These are phyloP conservation scores for Rotaria sp. DNA, from an alignment of 2,888 invertebrate species.

Conservation along the genomic window DNA sequence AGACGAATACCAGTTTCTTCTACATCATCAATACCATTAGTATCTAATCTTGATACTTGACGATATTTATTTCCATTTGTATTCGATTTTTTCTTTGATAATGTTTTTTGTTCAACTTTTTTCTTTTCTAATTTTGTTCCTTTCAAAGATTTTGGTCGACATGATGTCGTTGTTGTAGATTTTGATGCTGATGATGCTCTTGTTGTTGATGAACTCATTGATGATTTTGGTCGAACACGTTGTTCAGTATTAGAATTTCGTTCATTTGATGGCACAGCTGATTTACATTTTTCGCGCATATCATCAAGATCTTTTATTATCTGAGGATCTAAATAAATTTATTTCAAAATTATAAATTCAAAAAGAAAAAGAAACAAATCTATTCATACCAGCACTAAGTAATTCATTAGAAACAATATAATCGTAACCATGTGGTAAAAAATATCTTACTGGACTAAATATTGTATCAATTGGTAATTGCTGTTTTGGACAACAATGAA, in stretches of 20 bases:
- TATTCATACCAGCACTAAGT: not conserved
- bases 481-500: conserved; percentile 15
- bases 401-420: conserved; percentile 22
- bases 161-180: not conserved
- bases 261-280: not conserved
- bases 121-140: not conserved
- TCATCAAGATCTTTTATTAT: not conserved
- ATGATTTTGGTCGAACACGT: not conserved
- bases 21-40: not conserved
- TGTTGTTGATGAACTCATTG: not conserved
- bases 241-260: not conserved
- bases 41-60: not conserved
- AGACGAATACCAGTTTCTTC: not conserved
- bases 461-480: not conserved
- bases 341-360: not conserved
- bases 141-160: not conserved
- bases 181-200: not conserved
- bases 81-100: not conserved
- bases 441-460: conserved; percentile 11
- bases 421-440: not conserved
- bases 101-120: not conserved
- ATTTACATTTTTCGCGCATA: not conserved
- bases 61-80: not conserved
- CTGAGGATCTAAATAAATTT: not conserved
- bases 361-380: not conserved